A percentile compares a stretch with the other conserved stretches of the same genome.
These are phyloP conservation scores for Pachliopta kotzebuea DNA, from an alignment of 2,888 invertebrate genomes.

Conservation along the genomic window DNA sequence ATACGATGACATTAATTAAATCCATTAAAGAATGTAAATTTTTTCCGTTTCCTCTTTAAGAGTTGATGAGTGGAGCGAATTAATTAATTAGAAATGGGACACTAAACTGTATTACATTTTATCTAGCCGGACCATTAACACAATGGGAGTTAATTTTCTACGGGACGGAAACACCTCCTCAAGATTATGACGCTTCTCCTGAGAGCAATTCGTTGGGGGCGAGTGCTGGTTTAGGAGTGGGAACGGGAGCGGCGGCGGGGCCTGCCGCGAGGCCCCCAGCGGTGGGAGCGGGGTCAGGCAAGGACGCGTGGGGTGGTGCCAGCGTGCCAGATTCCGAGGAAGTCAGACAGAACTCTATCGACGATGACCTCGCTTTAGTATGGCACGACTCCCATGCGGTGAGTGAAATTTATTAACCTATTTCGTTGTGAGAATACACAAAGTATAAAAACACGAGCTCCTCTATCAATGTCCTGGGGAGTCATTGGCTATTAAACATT, in stretches of 20 bases:
- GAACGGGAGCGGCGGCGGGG: slow-evolving; percentile 39
- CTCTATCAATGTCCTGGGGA: too few relatives aligned
- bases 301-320: slow-evolving; percentile 48
- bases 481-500: not conserved
- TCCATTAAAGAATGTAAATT: not conserved
- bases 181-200: slow-evolving; percentile 84
- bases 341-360: slow-evolving; percentile 81
- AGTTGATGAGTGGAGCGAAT: not conserved
- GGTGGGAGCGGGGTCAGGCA: slow-evolving; percentile 31
- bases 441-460: too few relatives aligned
- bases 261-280: slow-evolving; percentile 19
- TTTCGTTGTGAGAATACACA: not conserved
- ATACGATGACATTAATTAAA: not conserved
- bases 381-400: slow-evolving; percentile 85
- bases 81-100: not conserved
- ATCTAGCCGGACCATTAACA: slow-evolving; percentile 78
- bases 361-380: slow-evolving; percentile 77
- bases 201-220: slow-evolving; percentile 69
- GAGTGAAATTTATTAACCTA: slow-evolving; percentile 38
- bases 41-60: not conserved
- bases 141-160: slow-evolving; percentile 92
- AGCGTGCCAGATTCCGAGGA: slow-evolving; percentile 64
- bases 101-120: slow-evolving; percentile 36
- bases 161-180: slow-evolving; percentile 85
- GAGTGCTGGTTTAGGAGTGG: slow-evolving; percentile 35